Percentiles rank a stretch among this genome's conserved stretches.
These are phyloP conservation scores for Cynocephalus volans DNA, from an alignment of 2,113 vertebrate species.

Conservation along the genomic window DNA sequence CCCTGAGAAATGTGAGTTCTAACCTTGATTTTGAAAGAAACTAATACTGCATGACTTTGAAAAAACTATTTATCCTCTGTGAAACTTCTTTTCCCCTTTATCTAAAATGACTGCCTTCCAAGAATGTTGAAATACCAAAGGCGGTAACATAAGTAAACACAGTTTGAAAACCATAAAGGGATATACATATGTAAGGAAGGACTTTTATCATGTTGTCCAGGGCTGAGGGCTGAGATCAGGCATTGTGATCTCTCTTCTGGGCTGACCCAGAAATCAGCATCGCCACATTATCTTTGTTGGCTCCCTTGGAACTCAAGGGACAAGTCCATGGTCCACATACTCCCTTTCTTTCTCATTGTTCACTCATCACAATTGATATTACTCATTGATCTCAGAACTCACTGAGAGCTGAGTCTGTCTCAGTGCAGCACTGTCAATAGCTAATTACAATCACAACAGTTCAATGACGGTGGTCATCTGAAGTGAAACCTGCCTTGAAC, in stretches of 20 bases:
- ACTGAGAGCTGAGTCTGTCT: not conserved
- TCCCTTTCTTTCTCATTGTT: too few relatives aligned
- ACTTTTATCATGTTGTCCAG: not conserved
- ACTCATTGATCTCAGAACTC: not conserved
- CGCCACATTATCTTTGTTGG: not conserved
- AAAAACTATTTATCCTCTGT: not conserved
- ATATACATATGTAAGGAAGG: not conserved
- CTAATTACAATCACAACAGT: not conserved
- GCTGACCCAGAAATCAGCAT: not conserved
- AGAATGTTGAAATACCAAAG: not conserved
- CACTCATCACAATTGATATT: too few relatives aligned
- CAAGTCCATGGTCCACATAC: not conserved
- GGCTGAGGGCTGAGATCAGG: not conserved
- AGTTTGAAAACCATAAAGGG: not conserved
- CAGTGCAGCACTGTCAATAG: not conserved
- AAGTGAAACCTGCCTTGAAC: not conserved
- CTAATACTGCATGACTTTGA: not conserved
- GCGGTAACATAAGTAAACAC: not conserved
- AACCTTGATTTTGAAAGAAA: not conserved
- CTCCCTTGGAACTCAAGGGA: not conserved
- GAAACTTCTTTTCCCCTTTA: not conserved
- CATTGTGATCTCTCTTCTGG: not conserved
- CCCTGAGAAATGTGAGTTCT: not conserved
- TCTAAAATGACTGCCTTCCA: not conserved
- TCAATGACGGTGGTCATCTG: not conserved